Evolutionary conservation across 2,888 invertebrate genomes (phyloP).

Genomic region (Erebia ligea): DNA sequence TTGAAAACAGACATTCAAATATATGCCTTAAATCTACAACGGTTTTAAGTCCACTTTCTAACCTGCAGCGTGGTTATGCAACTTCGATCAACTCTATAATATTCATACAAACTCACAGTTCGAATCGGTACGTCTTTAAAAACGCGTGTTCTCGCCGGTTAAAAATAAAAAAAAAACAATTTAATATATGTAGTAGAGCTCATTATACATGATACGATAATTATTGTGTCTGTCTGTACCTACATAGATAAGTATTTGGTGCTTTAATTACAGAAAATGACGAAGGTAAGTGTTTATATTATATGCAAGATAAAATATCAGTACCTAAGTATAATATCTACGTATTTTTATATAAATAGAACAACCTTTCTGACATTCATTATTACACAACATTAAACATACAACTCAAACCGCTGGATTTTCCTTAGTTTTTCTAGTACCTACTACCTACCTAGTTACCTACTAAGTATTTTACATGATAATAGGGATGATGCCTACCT

Average conservation of each 20-base stretch:
- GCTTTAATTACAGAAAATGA: neutral
- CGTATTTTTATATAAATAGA: too few species aligned
- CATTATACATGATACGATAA: neutral
- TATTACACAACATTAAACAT: too few species aligned
- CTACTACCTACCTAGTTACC: too few species aligned
- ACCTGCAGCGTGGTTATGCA: neutral
- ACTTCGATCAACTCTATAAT: neutral
- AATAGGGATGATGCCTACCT: too few species aligned
- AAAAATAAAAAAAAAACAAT: neutral
- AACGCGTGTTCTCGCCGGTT: neutral
- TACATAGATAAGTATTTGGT: neutral
- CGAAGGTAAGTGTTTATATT: neutral
- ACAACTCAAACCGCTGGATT: too few species aligned
- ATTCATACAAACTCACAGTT: neutral
- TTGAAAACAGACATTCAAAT: neutral
- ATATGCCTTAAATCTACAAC: neutral
- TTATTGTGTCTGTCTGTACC: neutral
- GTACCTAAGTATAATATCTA: too few species aligned
- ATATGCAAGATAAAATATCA: too few species aligned
- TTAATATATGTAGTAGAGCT: neutral
- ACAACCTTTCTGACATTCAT: too few species aligned
- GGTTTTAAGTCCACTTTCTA: neutral
- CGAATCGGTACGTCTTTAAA: neutral
- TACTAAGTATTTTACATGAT: too few species aligned
- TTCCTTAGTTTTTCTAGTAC: too few species aligned